Evolutionary conservation across 2,888 invertebrate genomes (phyloP), one percentile per base, ranked within the genome.

Genomic region (Gymnoscelis rufifasciata): DNA sequence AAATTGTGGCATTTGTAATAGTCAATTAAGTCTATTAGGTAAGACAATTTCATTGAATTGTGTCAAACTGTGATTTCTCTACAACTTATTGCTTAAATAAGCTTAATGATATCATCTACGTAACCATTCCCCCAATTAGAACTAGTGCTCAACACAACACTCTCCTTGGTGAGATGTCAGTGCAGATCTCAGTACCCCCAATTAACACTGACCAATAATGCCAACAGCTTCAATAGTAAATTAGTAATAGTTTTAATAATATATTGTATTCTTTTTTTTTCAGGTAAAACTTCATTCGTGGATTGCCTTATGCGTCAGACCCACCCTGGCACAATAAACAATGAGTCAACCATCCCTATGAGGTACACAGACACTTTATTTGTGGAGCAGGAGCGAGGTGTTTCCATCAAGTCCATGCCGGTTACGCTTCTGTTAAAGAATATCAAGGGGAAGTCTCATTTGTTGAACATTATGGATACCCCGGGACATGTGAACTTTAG

Each of bases 401-500:
- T 98, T 8, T 97, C 98, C 44, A 99, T 98, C 39, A 99, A 99
- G 86, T 93, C 97, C 0, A 96, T 96, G 54, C 99, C 99, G 0
- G 95, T 99, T 0, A 98, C 98, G 0, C 84, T 99, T 1, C 91
- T 99, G 0, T 83, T 99, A 52, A 97, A 96, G 62, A 97, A 98
- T 74, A 93, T 97, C 0, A 95, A 96, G 71, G 94, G 95, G 47
- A 99, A 99, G 81, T 98, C 98, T n/a, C 98, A 94, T 77, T 88
- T 99, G 28, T 89, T 99, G 69, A 99, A 99, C 70, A 92, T 99
- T 43, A 97, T 98, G 83, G 99, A 99, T 71, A 98, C 99, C 0
- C 99, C 95, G 0, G 95, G 99, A 1, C 99, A 99, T 88, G 99
- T 99, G 0, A 99, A 99, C 78, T 99, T 99, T 78, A 98, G 98